Conservation (phyloP, 2,113 vertebrate species). For the Hyla sarda region DNA sequence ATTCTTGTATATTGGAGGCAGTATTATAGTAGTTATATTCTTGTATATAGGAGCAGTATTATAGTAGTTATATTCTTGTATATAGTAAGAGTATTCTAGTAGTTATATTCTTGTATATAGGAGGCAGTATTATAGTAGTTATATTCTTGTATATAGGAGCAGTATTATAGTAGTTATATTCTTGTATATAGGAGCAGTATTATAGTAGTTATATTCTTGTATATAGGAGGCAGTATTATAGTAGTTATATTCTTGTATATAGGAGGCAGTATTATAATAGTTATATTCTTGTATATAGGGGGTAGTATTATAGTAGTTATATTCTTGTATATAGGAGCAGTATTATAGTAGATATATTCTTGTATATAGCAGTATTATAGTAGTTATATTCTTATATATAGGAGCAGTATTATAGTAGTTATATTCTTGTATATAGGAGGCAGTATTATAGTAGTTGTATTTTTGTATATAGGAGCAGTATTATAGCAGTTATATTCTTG, state of each 20-base stretch:
- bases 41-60: not conserved
- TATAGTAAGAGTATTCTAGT: no score
- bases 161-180: constrained; percentile 5
- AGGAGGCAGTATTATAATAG: not conserved
- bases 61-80: constrained; percentile 12
- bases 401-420: no score
- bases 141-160: not conserved
- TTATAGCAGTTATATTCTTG: no score
- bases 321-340: no score
- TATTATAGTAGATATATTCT: no score
- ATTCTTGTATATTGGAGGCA: not conserved
- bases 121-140: constrained; percentile 8
- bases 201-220: not conserved
- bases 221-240: not conserved
- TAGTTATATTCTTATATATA: no score
- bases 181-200: not conserved
- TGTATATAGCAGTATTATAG: no score
- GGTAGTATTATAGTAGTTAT: no score
- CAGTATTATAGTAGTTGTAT: no score
- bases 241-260: not conserved
- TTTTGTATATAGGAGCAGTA: no score
- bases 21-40: constrained; percentile 16
- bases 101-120: not conserved
- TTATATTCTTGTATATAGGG: no score
- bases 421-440: no score